These are phyloP conservation scores for Macrocentrus cingulum DNA, from an alignment of 1,140 invertebrate species.

Conservation along the genomic window DNA sequence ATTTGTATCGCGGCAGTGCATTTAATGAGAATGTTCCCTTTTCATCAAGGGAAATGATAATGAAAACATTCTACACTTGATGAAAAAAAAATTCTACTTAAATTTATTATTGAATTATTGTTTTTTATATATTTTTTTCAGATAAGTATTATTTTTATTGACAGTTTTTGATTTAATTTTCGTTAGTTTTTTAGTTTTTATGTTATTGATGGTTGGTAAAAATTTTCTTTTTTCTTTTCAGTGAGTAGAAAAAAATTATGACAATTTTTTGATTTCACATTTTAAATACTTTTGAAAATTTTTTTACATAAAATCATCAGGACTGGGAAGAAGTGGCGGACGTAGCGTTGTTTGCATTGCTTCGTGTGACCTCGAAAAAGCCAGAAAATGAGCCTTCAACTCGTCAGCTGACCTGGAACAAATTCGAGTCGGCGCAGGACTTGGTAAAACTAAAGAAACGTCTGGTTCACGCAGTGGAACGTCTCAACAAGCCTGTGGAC, in stretches of 20 bases:
- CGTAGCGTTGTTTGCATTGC: conserved; percentile 31
- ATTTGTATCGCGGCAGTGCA: conserved; percentile 25
- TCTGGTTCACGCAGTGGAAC: conserved; percentile 40
- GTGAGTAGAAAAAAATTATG: not conserved
- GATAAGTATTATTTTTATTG: no score
- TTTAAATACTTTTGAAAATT: no score
- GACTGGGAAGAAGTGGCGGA: conserved; percentile 51
- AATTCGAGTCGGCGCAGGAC: conserved; percentile 37
- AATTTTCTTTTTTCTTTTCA: no score
- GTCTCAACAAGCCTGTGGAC: conserved; percentile 31
- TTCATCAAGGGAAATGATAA: conserved; percentile 3
- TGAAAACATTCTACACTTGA: not conserved
- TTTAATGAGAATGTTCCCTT: conserved; percentile 18
- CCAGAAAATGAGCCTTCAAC: conserved; percentile 25
- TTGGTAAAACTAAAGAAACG: conserved; percentile 46
- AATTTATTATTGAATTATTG: conserved; percentile 7
- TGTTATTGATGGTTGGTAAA: no score
- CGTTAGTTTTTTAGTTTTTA: no score
- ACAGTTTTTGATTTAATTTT: no score
- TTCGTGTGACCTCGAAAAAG: conserved; percentile 29
- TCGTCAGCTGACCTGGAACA: conserved; percentile 29
- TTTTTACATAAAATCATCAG: conserved; percentile 26
- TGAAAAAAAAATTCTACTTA: conserved; percentile 18
- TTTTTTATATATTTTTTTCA: no score
- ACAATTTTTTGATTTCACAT: no score